Conservation (phyloP, 2,888 invertebrate species). For the Synanthedon formicaeformis region DNA sequence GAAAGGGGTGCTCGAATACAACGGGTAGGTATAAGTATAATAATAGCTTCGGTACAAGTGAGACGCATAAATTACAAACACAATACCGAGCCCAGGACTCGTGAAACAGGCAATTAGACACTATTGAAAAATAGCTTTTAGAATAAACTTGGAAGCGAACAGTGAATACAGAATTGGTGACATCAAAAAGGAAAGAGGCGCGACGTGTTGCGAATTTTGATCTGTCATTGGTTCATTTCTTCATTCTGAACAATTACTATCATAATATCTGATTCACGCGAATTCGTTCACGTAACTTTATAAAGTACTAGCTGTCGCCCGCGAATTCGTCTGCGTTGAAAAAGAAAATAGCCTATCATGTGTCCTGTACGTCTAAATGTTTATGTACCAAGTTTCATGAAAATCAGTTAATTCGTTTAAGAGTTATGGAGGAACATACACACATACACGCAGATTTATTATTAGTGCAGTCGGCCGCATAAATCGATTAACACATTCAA, state of each 20-base stretch:
- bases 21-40: background rate
- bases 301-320: too few relatives aligned
- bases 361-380: too few relatives aligned
- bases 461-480: too few relatives aligned
- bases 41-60: background rate
- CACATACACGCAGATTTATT: too few relatives aligned
- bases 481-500: too few relatives aligned
- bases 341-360: too few relatives aligned
- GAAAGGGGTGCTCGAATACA: constrained; percentile 1
- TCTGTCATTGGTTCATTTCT: background rate
- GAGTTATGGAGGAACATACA: too few relatives aligned
- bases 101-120: constrained; percentile 6
- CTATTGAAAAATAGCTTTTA: constrained; percentile 7
- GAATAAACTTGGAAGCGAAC: constrained; percentile 3
- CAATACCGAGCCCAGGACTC: constrained; percentile 1
- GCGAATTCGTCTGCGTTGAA: too few relatives aligned
- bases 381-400: too few relatives aligned
- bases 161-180: constrained; percentile 2
- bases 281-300: too few relatives aligned
- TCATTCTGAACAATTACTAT: background rate
- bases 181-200: background rate
- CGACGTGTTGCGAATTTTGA: constrained; percentile 4
- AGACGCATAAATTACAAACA: constrained; percentile 1
- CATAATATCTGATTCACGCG: too few relatives aligned
- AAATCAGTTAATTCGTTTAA: too few relatives aligned